Evolutionary conservation across 2,113 vertebrate species (phyloP), one percentile per base, ranked within the genome.

Genomic region (Phodopus roborovskii): DNA sequence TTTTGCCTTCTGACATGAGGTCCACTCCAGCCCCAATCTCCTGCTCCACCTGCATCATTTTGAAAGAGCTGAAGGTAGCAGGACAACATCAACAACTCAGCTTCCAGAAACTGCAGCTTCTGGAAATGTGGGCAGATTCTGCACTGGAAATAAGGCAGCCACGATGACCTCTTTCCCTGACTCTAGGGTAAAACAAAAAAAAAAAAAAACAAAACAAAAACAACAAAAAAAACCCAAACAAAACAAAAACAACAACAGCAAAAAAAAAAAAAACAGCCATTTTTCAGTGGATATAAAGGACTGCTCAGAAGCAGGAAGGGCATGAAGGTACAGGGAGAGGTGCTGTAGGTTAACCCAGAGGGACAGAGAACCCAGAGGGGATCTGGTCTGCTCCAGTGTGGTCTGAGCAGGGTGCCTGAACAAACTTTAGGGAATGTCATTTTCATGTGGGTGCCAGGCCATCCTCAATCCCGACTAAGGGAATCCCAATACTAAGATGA

Each of bases 301-400:
- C 1, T 36, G 28, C 56, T 82, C 2, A 7, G 53, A 42, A n/a
- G 10, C 26, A 1, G 22, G 22, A 53, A 60, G 33, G 3, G 16
- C 4, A 5, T 0, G 1, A 19, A n/a, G n/a, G 53, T 62, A 8
- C 9, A 39, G 7, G 53, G 15, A 62, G 62, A 89, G 42, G 60
- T 2, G 15, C 17, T 0, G 7, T 0, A 7, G 70, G 56, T 3
- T 3, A 64, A 36, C 9, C 20, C 24, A 2, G 26, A 26, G 33
- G 42, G 50, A 16, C 17, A 16, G 33, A 84, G 42, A 81, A 39
- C 7, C 15, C 15, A 30, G 3, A 26, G 3, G 20, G 66, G 19
- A 17, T 22, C 19, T 20, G 66, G 48, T 30, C 60, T 91, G 68
- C 77, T 84, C 53, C 22, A 50, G 17, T 33, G 24, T 22, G 48